Evolutionary conservation across 2,113 vertebrate species (phyloP).

Genomic region (Pseudorhombus dupliciocellatus): DNA sequence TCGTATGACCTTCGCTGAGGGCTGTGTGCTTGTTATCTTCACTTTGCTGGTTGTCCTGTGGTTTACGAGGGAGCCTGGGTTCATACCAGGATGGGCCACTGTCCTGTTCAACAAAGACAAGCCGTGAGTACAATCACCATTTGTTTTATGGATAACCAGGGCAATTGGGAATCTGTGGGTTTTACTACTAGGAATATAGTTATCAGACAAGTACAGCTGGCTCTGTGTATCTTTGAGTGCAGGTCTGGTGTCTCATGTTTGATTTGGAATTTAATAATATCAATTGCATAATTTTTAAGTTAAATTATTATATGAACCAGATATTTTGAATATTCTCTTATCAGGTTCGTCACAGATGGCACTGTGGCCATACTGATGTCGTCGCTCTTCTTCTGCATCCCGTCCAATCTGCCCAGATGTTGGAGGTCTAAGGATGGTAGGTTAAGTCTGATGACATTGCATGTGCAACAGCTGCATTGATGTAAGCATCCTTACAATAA

Average conservation of each 20-base stretch:
- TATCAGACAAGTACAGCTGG: neutral
- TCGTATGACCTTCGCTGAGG: conserved; percentile 85
- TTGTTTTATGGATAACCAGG: neutral
- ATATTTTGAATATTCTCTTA: conserved; percentile 1
- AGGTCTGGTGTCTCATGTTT: neutral
- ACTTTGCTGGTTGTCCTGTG: conserved; percentile 85
- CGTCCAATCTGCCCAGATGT: conserved; percentile 70
- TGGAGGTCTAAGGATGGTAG: conserved; percentile 25
- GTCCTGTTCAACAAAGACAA: conserved; percentile 73
- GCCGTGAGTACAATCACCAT: conserved; percentile 76
- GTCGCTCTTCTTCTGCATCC: conserved; percentile 84
- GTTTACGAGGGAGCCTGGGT: conserved; percentile 92
- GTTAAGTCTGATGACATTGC: neutral
- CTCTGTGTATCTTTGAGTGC: neutral
- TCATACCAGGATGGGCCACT: conserved; percentile 88
- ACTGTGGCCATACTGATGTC: conserved; percentile 86
- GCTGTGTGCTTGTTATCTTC: conserved; percentile 81
- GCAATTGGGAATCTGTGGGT: neutral
- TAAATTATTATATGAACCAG: neutral
- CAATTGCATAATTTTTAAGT: neutral
- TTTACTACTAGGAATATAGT: too few relatives aligned
- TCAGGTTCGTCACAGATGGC: conserved; percentile 86
- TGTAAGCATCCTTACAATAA: too few relatives aligned
- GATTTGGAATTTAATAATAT: neutral
- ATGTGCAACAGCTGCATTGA: neutral